Conservation (phyloP, 2,888 invertebrate species). For the Limnephilus rhombicus region DNA sequence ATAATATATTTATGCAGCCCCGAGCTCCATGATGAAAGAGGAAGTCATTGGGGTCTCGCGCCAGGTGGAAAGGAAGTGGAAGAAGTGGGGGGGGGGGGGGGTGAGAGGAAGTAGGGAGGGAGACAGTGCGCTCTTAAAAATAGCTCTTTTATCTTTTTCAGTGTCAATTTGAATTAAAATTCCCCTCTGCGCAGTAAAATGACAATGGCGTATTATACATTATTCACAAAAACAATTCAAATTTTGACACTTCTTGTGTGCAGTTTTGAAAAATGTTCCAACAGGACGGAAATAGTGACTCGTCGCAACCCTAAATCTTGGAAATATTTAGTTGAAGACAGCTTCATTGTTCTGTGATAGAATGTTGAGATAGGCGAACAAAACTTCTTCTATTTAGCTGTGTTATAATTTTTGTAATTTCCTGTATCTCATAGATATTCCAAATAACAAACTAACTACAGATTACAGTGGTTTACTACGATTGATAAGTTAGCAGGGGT, state of each 20-base stretch:
- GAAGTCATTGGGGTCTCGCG: conserved; percentile 11
- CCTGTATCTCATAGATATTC: too few species aligned
- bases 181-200: not conserved
- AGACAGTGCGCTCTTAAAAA: not conserved
- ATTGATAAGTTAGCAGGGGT: too few species aligned
- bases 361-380: not conserved
- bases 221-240: not conserved
- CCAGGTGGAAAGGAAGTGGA: conserved; percentile 14
- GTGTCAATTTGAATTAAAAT: conserved; percentile 20
- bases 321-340: not conserved
- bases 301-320: not conserved
- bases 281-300: not conserved
- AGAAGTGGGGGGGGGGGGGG: not conserved
- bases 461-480: too few species aligned
- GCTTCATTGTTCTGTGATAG: too few species aligned
- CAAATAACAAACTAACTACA: too few species aligned
- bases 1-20: conserved; percentile 25
- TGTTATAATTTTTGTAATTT: too few species aligned
- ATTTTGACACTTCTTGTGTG: not conserved
- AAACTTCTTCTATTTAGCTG: too few species aligned
- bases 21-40: conserved; percentile 24
- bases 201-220: not conserved
- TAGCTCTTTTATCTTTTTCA: conserved; percentile 15
- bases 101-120: not conserved
- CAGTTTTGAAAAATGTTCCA: not conserved